Base-by-base conservation (phyloP, 2,113 vertebrate species). In the Phoxinus phoxinus region DNA sequence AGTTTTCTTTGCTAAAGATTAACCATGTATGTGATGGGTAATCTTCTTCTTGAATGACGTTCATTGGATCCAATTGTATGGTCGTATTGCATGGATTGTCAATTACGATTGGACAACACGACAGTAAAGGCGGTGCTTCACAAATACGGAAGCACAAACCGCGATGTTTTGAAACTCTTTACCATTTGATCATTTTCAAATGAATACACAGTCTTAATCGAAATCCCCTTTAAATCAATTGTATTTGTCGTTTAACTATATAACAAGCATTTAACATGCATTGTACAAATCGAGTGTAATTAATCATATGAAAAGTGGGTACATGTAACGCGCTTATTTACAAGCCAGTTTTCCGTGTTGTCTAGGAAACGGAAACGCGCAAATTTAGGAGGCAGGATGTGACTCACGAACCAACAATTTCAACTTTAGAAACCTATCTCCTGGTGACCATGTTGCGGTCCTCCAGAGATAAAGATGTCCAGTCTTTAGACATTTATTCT, bases 121-220 rank as follows among this genome's bases (percentile, higher is more conserved):
- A 17, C 7, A 6, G 48, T 69, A 23, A 78, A 81, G 89, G 89
- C 41, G 86, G 61, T 84, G 65, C 32, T 61, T 79, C n/a, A 17
- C 59, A 53, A 77, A 72, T 37, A 56, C 83, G 83, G 89, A 88
- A 90, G 83, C 53, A 3, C 13, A 69, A 90, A 86, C 83, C 85
- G 87, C 87, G 83, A 61, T 87, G 87, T 89, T 88, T 89, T 88
- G 83, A 84, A 65, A 61, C 53, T 23, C 6, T 1, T 25, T 3
- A 25, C 1, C 0, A 21, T 19, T 27, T 65, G 13, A 63, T 21
- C 17, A 59, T 19, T 51, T 9, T 56, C 12, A 44, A 21, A 74
- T 27, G 6, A 27, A 17, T 23, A 69, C 9, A 32, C 2, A 30
- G 10, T 48, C 25, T 53, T 81, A 1, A 53, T 10, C 37, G 1